Base-by-base conservation (phyloP, 2,888 invertebrate species). In the Adelognathus sp. region DNA sequence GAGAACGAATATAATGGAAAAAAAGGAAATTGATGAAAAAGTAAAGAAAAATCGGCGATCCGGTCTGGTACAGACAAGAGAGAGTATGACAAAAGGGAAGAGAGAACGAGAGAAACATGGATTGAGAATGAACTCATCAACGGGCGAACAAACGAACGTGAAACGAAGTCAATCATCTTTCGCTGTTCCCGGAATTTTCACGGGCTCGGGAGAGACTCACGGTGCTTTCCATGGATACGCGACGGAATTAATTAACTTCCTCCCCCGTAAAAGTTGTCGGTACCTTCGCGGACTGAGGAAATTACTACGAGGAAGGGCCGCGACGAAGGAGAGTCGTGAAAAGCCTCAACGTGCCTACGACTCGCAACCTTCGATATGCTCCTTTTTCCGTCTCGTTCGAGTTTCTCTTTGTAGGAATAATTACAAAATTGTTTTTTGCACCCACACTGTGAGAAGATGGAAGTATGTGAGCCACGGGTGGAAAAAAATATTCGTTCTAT, bases 81-180 rank as follows among this genome's bases (percentile, higher is more conserved):
- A 14, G n/a, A n/a, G n/a, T n/a, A n/a, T 24, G 36, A 21, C n/a
- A 21, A 60, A 54, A 24, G 60, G 14, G 24, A 29, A 60, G 24
- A 36, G 27, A 41, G 60, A 71, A 61, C 7, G 3, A 14, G 14
- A 11, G 56, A 31, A 29, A 56, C 29, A 31, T 36, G 36, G 24
- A 36, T 52, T 66, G 79, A 66, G 72, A 80, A 77, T 79, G 64
- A 79, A 79, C 81, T 79, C 70, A 82, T 80, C 75, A 78, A 46
- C 70, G 67, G n/a, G 27, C 64, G 77, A 70, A 76, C 73, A 80
- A 81, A 81, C 79, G 76, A 81, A 80, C 79, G 75, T 73, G 73
- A 78, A 81, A 82, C 78, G 79, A 81, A 82, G 79, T 80, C 78
- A 78, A 81, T 78, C 67, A 76, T 82, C 74, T 82, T 78, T 70